phyloP scores from a whole-genome alignment of 2,113 vertebrate genomes.

The Caranx ignobilis region DNA sequence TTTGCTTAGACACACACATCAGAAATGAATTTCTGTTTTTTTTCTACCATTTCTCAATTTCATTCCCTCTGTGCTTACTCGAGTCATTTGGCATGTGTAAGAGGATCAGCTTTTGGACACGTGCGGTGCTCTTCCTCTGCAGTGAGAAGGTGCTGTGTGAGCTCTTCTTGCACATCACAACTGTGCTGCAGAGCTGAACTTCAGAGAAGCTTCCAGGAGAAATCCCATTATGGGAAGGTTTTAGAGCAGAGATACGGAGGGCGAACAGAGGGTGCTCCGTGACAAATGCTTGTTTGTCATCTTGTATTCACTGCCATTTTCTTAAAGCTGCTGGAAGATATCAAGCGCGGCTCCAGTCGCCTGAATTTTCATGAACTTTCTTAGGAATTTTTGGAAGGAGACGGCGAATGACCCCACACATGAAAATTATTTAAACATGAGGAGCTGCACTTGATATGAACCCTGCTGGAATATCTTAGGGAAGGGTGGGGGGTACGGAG shows the following conservation, averaged over 20 bases:
- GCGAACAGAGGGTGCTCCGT: constrained; percentile 6
- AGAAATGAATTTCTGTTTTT: constrained; percentile 34
- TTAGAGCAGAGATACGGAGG: constrained; percentile 23
- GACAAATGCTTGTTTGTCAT: constrained; percentile 49
- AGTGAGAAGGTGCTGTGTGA: constrained; percentile 57
- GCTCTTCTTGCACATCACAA: constrained; percentile 47
- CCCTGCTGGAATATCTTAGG: not conserved
- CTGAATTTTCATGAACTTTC: constrained; percentile 23
- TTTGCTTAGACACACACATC: constrained; percentile 17
- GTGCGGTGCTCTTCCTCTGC: constrained; percentile 32
- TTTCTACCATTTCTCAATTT: constrained; percentile 1
- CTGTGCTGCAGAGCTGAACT: constrained; percentile 49
- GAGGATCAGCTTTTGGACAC: constrained; percentile 60
- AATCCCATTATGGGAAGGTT: constrained; percentile 56
- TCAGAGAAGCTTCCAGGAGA: constrained; percentile 37
- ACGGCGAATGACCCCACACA: constrained; percentile 4
- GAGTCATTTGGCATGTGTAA: constrained; percentile 52
- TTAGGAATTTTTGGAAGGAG: constrained; percentile 14
- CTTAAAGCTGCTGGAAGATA: constrained; percentile 5
- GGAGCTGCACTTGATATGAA: constrained; percentile 44
- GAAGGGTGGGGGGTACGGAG: too few relatives aligned
- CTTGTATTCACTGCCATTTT: constrained; percentile 12
- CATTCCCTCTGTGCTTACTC: constrained; percentile 51
- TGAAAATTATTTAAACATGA: constrained; percentile 20
- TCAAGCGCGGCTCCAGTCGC: not conserved